A percentile compares a stretch with the other conserved stretches of the same genome.
These are phyloP conservation scores for Otus scops DNA, from an alignment of 2,797 vertebrate species.

Conservation along the genomic window DNA sequence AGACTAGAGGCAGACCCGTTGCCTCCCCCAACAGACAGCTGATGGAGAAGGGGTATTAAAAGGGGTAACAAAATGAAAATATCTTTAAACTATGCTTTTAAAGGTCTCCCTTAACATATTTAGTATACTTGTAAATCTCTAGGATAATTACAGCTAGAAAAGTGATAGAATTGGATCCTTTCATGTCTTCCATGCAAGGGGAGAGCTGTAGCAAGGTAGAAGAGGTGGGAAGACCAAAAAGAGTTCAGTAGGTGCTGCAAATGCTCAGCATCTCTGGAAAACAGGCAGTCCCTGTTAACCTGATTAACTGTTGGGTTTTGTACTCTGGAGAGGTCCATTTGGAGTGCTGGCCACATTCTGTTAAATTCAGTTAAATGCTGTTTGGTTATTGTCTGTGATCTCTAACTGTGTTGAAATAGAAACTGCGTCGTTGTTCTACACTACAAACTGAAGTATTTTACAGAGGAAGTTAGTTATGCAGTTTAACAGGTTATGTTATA, in stretches of 20 bases:
- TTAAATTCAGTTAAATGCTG: background rate
- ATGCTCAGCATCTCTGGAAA: background rate
- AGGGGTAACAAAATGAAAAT: background rate
- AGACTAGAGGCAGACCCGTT: no score
- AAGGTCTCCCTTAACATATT: background rate
- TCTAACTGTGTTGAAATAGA: background rate
- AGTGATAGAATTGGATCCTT: background rate
- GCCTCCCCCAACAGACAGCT: no score
- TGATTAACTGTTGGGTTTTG: background rate
- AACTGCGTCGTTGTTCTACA: background rate
- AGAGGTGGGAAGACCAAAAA: background rate
- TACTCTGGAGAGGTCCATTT: background rate
- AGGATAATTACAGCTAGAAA: background rate
- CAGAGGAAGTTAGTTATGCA: background rate
- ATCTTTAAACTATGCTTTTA: background rate
- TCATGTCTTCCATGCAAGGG: background rate
- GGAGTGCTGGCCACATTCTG: background rate
- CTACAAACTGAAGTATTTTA: background rate
- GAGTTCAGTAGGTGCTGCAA: background rate
- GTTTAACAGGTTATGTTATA: background rate
- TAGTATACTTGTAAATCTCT: background rate
- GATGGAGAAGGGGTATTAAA: background rate
- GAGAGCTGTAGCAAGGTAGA: background rate
- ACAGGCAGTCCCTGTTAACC: background rate
- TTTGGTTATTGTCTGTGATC: background rate